phyloP scores from a whole-genome alignment of 2,888 invertebrate species.

The Exephanes ischioxanthus region DNA sequence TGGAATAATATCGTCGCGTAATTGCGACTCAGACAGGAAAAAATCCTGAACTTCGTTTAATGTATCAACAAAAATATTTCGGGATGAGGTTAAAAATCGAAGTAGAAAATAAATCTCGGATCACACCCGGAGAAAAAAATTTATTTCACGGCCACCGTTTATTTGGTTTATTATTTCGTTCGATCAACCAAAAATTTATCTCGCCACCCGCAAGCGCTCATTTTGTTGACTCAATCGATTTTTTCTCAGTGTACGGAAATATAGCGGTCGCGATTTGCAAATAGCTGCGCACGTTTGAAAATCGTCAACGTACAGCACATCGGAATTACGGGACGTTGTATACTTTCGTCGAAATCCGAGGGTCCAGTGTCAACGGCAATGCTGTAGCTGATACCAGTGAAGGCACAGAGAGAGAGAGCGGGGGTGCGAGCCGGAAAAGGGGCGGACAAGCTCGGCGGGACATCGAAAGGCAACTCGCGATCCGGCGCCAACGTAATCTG shows the following conservation, averaged over 20 bases:
- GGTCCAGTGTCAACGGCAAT: not conserved
- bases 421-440: slow-evolving; percentile 27
- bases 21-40: not conserved
- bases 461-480: slow-evolving; percentile 65
- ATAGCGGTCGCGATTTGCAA: not conserved
- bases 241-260: not conserved
- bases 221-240: no score
- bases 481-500: slow-evolving; percentile 72
- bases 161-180: no score
- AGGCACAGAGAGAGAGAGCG: slow-evolving; percentile 4
- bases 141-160: no score
- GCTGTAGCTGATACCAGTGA: slow-evolving; percentile 9
- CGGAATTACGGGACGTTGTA: slow-evolving; percentile 25
- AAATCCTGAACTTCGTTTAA: not conserved
- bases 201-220: no score
- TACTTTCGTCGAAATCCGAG: slow-evolving; percentile 9
- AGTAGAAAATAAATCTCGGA: no score
- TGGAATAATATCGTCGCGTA: no score
- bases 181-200: no score
- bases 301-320: slow-evolving; percentile 22
- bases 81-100: no score
- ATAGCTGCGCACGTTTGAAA: slow-evolving; percentile 12
- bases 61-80: not conserved
- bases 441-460: slow-evolving; percentile 40
- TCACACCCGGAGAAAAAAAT: no score